Percentiles rank a stretch among this genome's conserved stretches.
phyloP scores from a whole-genome alignment of 2,113 vertebrate genomes.

The Nibea albiflora region DNA sequence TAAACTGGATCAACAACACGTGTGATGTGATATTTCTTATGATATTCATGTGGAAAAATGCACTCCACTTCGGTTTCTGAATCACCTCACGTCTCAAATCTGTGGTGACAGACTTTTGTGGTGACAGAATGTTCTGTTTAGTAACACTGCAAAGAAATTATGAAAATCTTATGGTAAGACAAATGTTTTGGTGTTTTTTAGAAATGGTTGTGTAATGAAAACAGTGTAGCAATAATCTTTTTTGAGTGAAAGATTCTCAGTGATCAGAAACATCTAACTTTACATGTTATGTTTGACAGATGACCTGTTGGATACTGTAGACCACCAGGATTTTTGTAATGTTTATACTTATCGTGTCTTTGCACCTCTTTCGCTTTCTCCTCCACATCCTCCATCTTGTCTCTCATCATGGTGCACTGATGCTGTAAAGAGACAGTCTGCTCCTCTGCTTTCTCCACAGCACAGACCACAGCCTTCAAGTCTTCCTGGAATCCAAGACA shows the following conservation, averaged over 20 bases:
- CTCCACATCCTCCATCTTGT: conserved; percentile 75
- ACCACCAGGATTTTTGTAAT: not conserved
- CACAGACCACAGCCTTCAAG: conserved; percentile 52
- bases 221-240: not conserved
- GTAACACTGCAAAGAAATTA: no score
- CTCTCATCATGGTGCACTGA: conserved; percentile 59
- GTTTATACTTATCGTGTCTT: not conserved
- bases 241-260: not conserved
- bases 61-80: not conserved
- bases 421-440: conserved; percentile 58
- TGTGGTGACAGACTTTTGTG: not conserved
- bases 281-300: not conserved
- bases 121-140: not conserved
- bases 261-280: not conserved
- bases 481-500: conserved; percentile 66
- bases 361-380: conserved; percentile 76
- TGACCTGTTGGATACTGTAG: not conserved
- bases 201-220: not conserved
- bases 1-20: not conserved
- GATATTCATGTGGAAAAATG: not conserved
- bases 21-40: not conserved
- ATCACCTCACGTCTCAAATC: not conserved
- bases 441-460: conserved; percentile 74
- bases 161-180: not conserved
- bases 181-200: not conserved